Percentiles rank a stretch among this genome's conserved stretches.
phyloP scores from a whole-genome alignment of 2,797 vertebrate genomes.

The Tenualosa thibaudeaui region DNA sequence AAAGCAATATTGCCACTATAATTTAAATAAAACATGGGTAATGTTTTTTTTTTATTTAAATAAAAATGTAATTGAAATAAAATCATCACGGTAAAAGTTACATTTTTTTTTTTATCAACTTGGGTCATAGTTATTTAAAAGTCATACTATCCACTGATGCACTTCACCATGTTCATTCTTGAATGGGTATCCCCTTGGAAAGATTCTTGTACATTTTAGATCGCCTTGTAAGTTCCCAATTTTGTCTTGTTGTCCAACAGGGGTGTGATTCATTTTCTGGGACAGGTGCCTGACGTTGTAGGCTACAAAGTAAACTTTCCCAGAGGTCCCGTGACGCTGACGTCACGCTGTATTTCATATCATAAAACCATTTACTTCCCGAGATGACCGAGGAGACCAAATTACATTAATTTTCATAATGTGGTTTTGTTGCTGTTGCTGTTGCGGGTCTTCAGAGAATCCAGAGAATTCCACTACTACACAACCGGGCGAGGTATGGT shows the following conservation, averaged over 20 bases:
- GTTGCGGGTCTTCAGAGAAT: neutral
- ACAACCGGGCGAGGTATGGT: neutral
- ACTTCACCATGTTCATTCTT: too few species aligned
- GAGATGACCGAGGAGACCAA: neutral
- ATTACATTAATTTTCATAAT: neutral
- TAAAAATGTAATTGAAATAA: too few species aligned
- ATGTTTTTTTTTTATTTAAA: too few species aligned
- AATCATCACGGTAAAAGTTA: too few species aligned
- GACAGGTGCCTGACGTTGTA: neutral
- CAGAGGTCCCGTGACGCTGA: neutral
- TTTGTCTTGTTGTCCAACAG: neutral
- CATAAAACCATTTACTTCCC: neutral
- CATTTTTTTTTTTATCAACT: too few species aligned
- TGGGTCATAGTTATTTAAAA: too few species aligned
- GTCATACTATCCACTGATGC: too few species aligned
- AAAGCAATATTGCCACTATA: neutral
- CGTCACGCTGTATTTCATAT: neutral
- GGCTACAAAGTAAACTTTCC: neutral
- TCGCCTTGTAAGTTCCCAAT: too few species aligned
- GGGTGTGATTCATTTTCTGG: neutral
- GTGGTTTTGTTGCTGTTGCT: conserved; percentile 16
- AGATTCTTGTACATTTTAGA: too few species aligned
- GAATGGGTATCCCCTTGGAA: too few species aligned
- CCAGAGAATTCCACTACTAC: neutral
- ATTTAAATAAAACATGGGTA: neutral